phyloP scores from a whole-genome alignment of 2,113 vertebrate species.

The Bubo scandiacus region DNA sequence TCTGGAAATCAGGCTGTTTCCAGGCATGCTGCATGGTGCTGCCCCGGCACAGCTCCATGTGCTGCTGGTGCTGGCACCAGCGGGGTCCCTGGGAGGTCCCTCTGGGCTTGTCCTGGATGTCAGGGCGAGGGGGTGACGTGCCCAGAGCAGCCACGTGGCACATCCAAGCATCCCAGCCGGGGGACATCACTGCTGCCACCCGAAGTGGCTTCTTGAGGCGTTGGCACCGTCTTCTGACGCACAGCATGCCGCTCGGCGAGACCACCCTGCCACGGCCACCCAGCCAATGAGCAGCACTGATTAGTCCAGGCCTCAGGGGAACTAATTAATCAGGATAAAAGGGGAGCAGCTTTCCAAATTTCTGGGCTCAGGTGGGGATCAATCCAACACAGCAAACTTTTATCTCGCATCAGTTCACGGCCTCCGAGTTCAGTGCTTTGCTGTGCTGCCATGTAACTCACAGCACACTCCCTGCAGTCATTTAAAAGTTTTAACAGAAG shows the following conservation, averaged over 20 bases:
- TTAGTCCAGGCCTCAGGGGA: background rate
- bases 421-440: background rate
- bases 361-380: slow-evolving; percentile 41
- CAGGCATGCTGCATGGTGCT: background rate
- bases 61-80: background rate
- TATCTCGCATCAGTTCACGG: background rate
- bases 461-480: background rate
- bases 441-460: background rate
- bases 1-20: background rate
- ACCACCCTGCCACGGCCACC: background rate
- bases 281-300: background rate
- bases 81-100: accelerated
- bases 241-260: background rate
- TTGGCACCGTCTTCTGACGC: background rate
- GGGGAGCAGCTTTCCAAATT: slow-evolving; percentile 18
- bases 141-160: accelerated
- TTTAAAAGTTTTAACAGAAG: slow-evolving; percentile 22
- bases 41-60: background rate
- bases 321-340: slow-evolving; percentile 59
- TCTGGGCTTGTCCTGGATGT: accelerated
- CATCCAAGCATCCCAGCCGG: background rate
- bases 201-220: background rate
- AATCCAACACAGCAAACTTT: slow-evolving; percentile 4
- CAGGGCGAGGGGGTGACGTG: background rate
- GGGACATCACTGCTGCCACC: background rate